phyloP scores from a whole-genome alignment of 2,797 vertebrate genomes.

The Ceryle rudis region DNA sequence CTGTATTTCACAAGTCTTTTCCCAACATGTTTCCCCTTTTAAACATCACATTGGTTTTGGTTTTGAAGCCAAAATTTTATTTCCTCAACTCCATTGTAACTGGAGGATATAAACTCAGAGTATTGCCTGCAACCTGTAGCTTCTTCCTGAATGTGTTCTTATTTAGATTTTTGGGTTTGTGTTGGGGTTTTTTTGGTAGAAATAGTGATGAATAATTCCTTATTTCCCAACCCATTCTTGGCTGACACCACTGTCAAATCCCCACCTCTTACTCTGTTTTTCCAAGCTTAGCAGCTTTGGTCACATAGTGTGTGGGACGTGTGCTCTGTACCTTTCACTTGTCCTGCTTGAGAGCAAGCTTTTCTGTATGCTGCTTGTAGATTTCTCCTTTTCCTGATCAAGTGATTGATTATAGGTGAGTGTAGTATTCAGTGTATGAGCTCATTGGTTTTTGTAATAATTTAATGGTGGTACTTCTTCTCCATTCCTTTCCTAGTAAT shows the following conservation, averaged over 20 bases:
- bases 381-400: neutral
- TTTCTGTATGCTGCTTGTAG: neutral
- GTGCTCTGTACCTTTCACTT: neutral
- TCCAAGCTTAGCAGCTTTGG: neutral
- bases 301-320: rapidly evolving
- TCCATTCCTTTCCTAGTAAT: neutral
- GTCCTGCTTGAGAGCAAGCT: neutral
- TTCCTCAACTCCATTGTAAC: neutral
- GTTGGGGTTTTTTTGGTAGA: neutral
- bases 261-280: neutral
- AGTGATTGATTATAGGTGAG: neutral
- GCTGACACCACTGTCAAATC: neutral
- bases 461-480: neutral
- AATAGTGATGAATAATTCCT: neutral
- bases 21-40: neutral
- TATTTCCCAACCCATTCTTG: neutral
- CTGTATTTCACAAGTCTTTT: neutral
- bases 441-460: neutral
- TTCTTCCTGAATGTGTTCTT: neutral
- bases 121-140: neutral
- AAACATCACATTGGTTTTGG: neutral
- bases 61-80: neutral
- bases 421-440: neutral
- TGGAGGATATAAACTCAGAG: neutral
- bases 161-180: neutral